These are phyloP conservation scores for Dugesia japonica DNA, from an alignment of 2,888 invertebrate genomes.

Conservation along the genomic window DNA sequence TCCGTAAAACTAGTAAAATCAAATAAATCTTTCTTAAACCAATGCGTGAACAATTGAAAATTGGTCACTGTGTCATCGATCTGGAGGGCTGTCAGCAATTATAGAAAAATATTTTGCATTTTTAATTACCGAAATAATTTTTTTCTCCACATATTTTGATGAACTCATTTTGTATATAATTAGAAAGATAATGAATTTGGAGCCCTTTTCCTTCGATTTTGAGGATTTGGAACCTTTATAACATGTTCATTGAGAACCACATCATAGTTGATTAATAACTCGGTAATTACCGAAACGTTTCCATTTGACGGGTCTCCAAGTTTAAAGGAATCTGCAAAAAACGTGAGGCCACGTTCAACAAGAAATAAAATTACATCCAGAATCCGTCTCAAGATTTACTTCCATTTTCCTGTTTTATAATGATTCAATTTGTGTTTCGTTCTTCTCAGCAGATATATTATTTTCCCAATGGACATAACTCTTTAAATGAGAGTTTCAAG, in stretches of 20 bases:
- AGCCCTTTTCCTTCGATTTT: neutral
- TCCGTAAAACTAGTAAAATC: neutral
- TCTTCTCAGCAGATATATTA: neutral
- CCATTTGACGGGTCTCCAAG: neutral
- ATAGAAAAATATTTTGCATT: too few species aligned
- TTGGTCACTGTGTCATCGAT: too few species aligned
- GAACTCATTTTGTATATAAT: neutral
- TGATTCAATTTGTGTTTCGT: neutral
- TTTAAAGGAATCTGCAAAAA: neutral
- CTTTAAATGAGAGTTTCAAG: neutral
- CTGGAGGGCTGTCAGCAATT: too few species aligned
- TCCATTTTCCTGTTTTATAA: constrained; percentile 8
- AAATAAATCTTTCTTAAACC: too few species aligned
- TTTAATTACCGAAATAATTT: too few species aligned
- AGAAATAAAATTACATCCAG: constrained; percentile 3
- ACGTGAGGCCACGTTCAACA: constrained; percentile 1
- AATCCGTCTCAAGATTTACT: neutral
- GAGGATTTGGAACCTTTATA: too few species aligned
- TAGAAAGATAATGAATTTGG: constrained; percentile 1
- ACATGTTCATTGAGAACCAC: constrained; percentile 2
- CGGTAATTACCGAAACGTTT: neutral
- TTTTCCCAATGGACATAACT: neutral
- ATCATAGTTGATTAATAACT: constrained; percentile 6
- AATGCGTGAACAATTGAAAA: too few species aligned
- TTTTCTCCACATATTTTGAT: too few species aligned